Base-by-base conservation (phyloP, 2,797 vertebrate genomes). In the Moxostoma hubbsi region DNA sequence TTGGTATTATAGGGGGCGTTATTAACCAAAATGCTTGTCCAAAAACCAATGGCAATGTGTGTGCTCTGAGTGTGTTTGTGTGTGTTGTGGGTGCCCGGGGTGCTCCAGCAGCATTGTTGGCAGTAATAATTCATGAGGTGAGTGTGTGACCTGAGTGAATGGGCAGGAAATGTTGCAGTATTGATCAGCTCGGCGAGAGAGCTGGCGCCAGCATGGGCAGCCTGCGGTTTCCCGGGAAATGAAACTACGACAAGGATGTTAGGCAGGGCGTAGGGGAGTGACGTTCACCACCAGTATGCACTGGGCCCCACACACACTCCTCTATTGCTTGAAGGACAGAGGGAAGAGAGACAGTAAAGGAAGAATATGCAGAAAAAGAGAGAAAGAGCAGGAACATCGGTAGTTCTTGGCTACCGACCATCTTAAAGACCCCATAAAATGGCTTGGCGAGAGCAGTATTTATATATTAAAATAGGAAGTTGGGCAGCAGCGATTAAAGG, bases 61-160 rank as follows among this genome's bases (percentile, higher is more conserved):
- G 61, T 24, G 73, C 15, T 79, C 18, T 54, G 46, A 49, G 61
- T 55, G 55, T 69, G 61, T 63, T 49, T 75, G 73, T 76, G 68
- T 77, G 82, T 50, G 93, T 94, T 91, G 91, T 92, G 93, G 87
- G 90, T 91, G 93, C 95, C 96, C 95, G 91, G 86, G 95, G 94
- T 93, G 43, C 93, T 95, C 94, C 95, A 93, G 95, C 97, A 94
- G 96, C 96, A 94, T 93, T 91, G 92, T 94, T 83, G 83, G 93
- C 93, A 98, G 96, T 96, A 99, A 98, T 98, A 97, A 99, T 98
- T 98, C 96, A 99, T 99, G 97, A 99, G 96, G 92, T 90, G 91
- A 88, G 82, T 90, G 91, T 86, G 92, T 96, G 97, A 98, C 96
- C 95, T 96, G 96, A 96, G 96, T 96, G 98, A 98, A 99, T 99